Percentiles rank a stretch among this genome's conserved stretches.
Evolutionary conservation across 2,888 invertebrate species (phyloP).

Genomic region (Volucella zonaria): DNA sequence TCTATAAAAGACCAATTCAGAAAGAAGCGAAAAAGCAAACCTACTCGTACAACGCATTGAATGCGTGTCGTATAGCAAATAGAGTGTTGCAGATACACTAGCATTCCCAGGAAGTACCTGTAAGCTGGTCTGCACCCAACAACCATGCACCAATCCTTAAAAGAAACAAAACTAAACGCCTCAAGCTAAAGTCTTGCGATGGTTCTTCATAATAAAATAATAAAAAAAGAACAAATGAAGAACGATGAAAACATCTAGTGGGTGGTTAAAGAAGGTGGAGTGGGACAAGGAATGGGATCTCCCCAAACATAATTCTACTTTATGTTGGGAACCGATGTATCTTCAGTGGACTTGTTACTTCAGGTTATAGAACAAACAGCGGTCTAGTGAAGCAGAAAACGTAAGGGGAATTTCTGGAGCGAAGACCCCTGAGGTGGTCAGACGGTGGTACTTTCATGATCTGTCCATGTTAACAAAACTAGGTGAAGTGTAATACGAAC

Average conservation of each 20-base stretch:
- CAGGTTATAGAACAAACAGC: conserved; percentile 73
- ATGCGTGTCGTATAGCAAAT: conserved; percentile 67
- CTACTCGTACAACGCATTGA: conserved; percentile 52
- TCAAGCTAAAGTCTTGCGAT: conserved; percentile 60
- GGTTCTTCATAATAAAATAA: conserved; percentile 65
- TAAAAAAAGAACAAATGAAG: conserved; percentile 11
- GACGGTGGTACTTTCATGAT: conserved; percentile 16
- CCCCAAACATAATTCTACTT: conserved; percentile 70
- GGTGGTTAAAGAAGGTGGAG: conserved; percentile 71
- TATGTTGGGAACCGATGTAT: conserved; percentile 72
- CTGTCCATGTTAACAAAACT: conserved; percentile 56
- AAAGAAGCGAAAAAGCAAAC: conserved; percentile 1
- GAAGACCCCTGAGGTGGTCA: conserved; percentile 66
- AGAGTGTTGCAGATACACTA: conserved; percentile 69
- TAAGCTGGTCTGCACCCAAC: conserved; percentile 15
- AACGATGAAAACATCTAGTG: conserved; percentile 47
- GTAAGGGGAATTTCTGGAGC: conserved; percentile 46
- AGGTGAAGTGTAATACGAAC: conserved; percentile 63
- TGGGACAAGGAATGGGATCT: conserved; percentile 72
- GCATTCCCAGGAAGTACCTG: conserved; percentile 72
- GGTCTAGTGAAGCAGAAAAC: conserved; percentile 26
- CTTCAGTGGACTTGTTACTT: conserved; percentile 61
- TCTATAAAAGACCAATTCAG: conserved; percentile 29
- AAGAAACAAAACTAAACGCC: conserved; percentile 63
- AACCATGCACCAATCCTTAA: conserved; percentile 41